phyloP scores from a whole-genome alignment of 92 coral and sea anemone species.

The Zoanthus sociatus region DNA sequence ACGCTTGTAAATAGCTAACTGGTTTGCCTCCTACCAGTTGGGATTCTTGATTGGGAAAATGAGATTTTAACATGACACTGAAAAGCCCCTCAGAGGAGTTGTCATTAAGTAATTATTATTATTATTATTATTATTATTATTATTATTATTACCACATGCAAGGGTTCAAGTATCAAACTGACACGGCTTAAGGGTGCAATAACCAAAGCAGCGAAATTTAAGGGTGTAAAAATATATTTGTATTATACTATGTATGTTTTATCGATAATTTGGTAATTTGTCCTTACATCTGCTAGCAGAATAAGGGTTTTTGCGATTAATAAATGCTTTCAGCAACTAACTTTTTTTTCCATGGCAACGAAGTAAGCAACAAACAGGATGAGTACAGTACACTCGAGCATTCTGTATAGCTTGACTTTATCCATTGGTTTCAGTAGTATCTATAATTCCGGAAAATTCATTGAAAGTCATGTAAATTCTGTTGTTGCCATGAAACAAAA shows the following conservation, averaged over 20 bases:
- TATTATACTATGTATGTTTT: not conserved
- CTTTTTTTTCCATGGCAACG: slow-evolving; percentile 15
- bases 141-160: not conserved
- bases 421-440: slow-evolving; percentile 7
- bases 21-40: no score
- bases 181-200: not conserved
- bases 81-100: no score
- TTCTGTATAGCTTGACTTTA: slow-evolving; percentile 8
- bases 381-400: slow-evolving; percentile 10
- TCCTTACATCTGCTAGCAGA: slow-evolving; percentile 5
- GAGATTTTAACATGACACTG: no score
- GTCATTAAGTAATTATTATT: no score
- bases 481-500: not conserved
- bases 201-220: not conserved
- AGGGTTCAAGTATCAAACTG: slow-evolving; percentile 4
- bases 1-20: no score
- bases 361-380: not conserved
- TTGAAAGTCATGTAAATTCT: not conserved
- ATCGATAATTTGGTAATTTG: not conserved
- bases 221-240: slow-evolving; percentile 19
- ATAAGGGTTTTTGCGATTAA: not conserved
- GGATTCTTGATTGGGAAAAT: no score
- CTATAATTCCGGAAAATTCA: not conserved
- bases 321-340: not conserved
- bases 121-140: no score